Conservation (phyloP, 2,888 invertebrate genomes). For the Cerastoderma edule region DNA sequence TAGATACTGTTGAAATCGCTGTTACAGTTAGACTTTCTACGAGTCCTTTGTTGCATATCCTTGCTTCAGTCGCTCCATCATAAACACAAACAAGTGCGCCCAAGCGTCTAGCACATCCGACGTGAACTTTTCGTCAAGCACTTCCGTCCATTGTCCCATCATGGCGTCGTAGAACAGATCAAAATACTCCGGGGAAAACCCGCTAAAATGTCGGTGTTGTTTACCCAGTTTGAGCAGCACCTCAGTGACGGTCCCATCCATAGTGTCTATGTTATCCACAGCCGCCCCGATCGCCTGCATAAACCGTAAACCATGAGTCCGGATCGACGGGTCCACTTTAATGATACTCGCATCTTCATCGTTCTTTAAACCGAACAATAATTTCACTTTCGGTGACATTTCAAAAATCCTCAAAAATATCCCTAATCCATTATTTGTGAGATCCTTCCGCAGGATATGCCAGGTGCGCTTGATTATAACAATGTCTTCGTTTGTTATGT, state of each 20-base stretch:
- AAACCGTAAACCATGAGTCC: constrained; percentile 72
- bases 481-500: constrained; percentile 10
- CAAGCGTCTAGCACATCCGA: constrained; percentile 53
- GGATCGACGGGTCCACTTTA: constrained; percentile 50
- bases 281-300: constrained; percentile 76
- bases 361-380: constrained; percentile 57
- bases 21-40: no score
- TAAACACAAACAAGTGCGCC: constrained; percentile 66
- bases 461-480: constrained; percentile 58
- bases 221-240: constrained; percentile 67
- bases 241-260: constrained; percentile 62
- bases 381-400: constrained; percentile 63
- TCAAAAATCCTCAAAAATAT: constrained; percentile 70
- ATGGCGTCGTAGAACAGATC: constrained; percentile 71
- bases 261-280: constrained; percentile 69
- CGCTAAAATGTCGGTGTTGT: constrained; percentile 65
- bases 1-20: no score
- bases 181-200: constrained; percentile 70
- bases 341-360: constrained; percentile 62
- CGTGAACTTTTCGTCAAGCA: constrained; percentile 60
- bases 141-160: constrained; percentile 64
- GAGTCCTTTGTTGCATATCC: no score
- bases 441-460: constrained; percentile 56
- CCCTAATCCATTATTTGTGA: constrained; percentile 57
- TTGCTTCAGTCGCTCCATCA: constrained; percentile 66